Conservation (phyloP, 2,113 vertebrate genomes). For the Polypterus bichir region DNA sequence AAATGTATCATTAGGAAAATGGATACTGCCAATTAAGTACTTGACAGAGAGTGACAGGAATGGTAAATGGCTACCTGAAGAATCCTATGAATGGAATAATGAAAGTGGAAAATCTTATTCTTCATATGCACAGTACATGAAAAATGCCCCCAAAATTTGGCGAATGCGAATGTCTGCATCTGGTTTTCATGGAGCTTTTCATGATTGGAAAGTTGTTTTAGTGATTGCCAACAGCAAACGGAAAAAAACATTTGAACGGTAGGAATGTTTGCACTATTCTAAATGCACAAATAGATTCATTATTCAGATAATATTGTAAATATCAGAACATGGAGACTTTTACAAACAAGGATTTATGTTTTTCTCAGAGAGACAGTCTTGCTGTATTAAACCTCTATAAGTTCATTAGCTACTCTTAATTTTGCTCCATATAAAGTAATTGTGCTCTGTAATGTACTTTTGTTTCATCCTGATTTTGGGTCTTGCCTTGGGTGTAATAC, state of each 20-base stretch:
- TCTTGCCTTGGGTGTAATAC: no score
- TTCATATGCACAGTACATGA: constrained; percentile 57
- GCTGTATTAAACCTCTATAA: no score
- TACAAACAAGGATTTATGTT: no score
- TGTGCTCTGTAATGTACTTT: no score
- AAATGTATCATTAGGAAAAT: constrained; percentile 62
- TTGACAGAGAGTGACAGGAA: constrained; percentile 76
- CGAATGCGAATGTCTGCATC: constrained; percentile 49
- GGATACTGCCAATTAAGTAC: constrained; percentile 83
- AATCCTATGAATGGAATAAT: constrained; percentile 68
- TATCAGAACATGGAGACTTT: no score
- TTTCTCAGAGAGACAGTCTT: no score
- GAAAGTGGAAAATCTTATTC: constrained; percentile 50
- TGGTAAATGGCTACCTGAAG: constrained; percentile 81
- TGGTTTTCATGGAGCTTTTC: constrained; percentile 69
- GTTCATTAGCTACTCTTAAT: no score
- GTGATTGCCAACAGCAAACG: constrained; percentile 43
- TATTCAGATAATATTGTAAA: no score
- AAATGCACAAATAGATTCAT: no score
- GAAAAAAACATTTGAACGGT: constrained; percentile 70
- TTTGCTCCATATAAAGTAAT: no score
- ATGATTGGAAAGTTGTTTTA: constrained; percentile 80
- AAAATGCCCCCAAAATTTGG: constrained; percentile 68
- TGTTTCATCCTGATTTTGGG: no score
- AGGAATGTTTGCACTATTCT: constrained; percentile 8